phyloP scores from a whole-genome alignment of 2,113 vertebrate genomes.

The Chaenogobius annularis region DNA sequence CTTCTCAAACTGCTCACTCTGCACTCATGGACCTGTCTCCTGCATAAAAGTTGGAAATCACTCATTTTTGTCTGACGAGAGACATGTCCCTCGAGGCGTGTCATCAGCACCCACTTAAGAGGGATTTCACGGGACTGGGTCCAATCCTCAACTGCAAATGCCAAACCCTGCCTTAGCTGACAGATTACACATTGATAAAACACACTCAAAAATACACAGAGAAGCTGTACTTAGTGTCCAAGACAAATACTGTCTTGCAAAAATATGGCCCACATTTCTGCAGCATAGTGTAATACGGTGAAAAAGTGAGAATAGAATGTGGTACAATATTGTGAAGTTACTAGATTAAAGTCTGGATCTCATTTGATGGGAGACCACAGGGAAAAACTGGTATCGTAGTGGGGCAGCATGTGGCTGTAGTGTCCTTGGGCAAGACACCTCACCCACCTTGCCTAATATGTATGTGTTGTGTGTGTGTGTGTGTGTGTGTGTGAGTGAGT shows the following conservation, averaged over 20 bases:
- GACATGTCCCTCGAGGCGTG: slow-evolving; percentile 42
- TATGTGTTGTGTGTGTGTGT: too few species aligned
- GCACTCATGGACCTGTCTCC: slow-evolving; percentile 52
- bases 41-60: slow-evolving; percentile 33
- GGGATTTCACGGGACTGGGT: slow-evolving; percentile 40
- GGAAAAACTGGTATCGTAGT: too few species aligned
- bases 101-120: slow-evolving; percentile 57
- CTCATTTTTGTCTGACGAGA: slow-evolving; percentile 37
- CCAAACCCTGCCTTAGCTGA: slow-evolving; percentile 18
- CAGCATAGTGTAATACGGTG: too few species aligned
- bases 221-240: neutral
- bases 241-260: neutral
- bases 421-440: too few species aligned
- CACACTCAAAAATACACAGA: neutral
- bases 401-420: too few species aligned
- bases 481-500: too few species aligned
- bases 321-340: too few species aligned
- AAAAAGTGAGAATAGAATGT: too few species aligned
- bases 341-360: too few species aligned
- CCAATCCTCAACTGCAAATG: slow-evolving; percentile 16
- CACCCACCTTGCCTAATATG: too few species aligned
- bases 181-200: neutral
- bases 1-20: slow-evolving; percentile 56
- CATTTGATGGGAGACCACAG: too few species aligned
- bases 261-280: neutral